Conservation (phyloP, 2,797 vertebrate genomes). For the Xiphophorus birchmanni region DNA sequence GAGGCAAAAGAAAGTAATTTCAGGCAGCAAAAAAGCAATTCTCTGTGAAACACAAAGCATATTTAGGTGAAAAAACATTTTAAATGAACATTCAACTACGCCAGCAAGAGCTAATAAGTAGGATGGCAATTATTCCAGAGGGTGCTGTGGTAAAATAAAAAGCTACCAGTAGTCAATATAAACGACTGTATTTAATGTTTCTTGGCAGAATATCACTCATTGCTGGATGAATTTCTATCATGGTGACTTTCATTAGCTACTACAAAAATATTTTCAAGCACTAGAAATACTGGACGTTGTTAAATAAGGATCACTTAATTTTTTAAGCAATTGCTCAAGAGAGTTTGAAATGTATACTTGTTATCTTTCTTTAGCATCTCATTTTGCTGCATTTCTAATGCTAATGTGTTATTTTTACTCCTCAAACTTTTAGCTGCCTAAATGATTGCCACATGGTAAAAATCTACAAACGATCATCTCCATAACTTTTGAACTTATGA, state of each 20-base stretch:
- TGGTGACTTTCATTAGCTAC: neutral
- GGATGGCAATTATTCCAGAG: neutral
- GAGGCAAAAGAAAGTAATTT: neutral
- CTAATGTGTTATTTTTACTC: neutral
- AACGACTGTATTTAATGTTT: neutral
- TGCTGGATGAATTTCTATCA: neutral
- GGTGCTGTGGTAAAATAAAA: neutral
- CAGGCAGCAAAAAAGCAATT: neutral
- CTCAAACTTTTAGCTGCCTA: neutral
- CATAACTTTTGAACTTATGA: neutral
- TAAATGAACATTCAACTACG: neutral
- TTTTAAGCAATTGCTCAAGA: neutral
- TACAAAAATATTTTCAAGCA: neutral
- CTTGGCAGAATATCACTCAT: neutral
- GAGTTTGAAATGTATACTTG: neutral
- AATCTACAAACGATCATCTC: neutral
- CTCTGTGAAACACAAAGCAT: neutral
- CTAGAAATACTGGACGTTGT: neutral
- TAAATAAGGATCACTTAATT: neutral
- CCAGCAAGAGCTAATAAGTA: neutral
- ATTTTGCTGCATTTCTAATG: neutral
- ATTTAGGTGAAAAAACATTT: neutral
- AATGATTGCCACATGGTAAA: neutral
- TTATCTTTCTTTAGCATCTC: neutral
- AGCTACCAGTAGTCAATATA: neutral